Evolutionary conservation across 2,797 vertebrate species (phyloP).

Genomic region (Todus mexicanus): DNA sequence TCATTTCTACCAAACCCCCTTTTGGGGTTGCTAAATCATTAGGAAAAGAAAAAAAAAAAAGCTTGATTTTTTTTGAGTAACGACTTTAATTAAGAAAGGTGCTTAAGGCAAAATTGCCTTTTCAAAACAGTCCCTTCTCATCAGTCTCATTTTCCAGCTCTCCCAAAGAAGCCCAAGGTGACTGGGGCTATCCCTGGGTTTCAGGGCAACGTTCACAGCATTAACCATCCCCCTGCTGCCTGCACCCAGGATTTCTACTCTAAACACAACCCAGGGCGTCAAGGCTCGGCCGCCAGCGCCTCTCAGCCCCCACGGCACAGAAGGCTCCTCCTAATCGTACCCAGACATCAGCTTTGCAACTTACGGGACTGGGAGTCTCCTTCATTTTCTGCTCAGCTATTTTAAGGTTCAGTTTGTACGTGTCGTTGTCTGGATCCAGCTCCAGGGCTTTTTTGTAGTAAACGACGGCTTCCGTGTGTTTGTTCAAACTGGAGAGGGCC

Average conservation of each 20-base stretch:
- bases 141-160: neutral
- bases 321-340: neutral
- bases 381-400: slow-evolving; percentile 93
- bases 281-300: neutral
- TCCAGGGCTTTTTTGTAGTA: slow-evolving; percentile 94
- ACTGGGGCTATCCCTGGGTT: neutral
- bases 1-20: neutral
- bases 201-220: neutral
- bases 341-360: neutral
- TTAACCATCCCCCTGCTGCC: neutral
- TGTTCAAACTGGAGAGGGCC: slow-evolving; percentile 92
- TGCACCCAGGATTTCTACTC: neutral
- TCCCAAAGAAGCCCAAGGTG: neutral
- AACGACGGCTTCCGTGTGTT: slow-evolving; percentile 87
- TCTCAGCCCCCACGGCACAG: rapidly evolving
- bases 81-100: neutral
- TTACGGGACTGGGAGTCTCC: slow-evolving; percentile 88
- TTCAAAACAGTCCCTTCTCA: neutral
- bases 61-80: neutral
- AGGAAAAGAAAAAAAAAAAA: neutral
- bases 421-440: slow-evolving; percentile 92
- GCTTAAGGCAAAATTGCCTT: neutral
- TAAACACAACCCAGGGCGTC: neutral
- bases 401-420: slow-evolving; percentile 92
- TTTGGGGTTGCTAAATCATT: neutral